These are phyloP conservation scores for Limanda limanda DNA, from an alignment of 2,113 vertebrate genomes.

Conservation along the genomic window DNA sequence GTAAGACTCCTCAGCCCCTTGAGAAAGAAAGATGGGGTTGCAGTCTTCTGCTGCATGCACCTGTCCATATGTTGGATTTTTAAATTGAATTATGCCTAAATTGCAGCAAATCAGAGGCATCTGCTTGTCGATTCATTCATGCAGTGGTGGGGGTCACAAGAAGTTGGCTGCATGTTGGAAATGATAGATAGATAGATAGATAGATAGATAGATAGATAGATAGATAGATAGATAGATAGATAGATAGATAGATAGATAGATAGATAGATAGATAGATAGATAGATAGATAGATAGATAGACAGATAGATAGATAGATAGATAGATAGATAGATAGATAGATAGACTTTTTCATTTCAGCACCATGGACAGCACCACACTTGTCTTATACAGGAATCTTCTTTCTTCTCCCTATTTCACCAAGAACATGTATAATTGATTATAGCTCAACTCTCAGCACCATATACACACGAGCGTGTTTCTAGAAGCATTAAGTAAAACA, in stretches of 20 bases:
- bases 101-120: not conserved
- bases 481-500: slow-evolving; percentile 1
- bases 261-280: slow-evolving; percentile 16
- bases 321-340: slow-evolving; percentile 14
- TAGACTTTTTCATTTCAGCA: slow-evolving; percentile 57
- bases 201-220: slow-evolving; percentile 17
- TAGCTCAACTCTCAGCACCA: not conserved
- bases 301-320: slow-evolving; percentile 3
- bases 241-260: slow-evolving; percentile 19
- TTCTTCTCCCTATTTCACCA: slow-evolving; percentile 32
- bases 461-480: slow-evolving; percentile 3
- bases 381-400: slow-evolving; percentile 2
- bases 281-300: slow-evolving; percentile 17
- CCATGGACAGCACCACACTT: slow-evolving; percentile 63
- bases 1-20: slow-evolving; percentile 63
- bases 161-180: slow-evolving; percentile 4
- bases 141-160: not conserved
- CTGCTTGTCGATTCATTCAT: slow-evolving; percentile 29
- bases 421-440: slow-evolving; percentile 43
- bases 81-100: not conserved
- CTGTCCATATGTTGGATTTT: not conserved
- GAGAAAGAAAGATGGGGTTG: not conserved
- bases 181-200: slow-evolving; percentile 15
- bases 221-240: not conserved
- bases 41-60: not conserved